Base-by-base conservation (phyloP, 2,888 invertebrate species). In the Gandaritis pyraliata region DNA sequence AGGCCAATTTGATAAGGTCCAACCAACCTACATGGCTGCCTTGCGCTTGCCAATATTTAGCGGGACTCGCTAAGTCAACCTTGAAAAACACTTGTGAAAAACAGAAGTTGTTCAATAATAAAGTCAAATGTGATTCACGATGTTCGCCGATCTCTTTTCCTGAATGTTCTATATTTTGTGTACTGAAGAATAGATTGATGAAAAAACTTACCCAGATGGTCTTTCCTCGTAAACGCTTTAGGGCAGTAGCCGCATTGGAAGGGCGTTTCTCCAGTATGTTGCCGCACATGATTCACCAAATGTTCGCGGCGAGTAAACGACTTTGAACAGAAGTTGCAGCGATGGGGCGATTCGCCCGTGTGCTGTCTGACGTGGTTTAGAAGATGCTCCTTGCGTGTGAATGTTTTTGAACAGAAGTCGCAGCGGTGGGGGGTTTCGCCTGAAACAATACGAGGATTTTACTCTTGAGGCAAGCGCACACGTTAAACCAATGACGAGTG, bases 291-390 rank as follows among this genome's bases (percentile, higher is more conserved):
- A 87, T 97, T 97, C 74, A 96, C 95, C 76, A 97, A 94, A 85
- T 97, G 97, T 84, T 97, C 97, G 82, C 96, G 95, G 71, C 97
- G 94, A 64, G 97, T 97, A 92, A 97, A 97, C 66, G 96, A 96
- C 90, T 97, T 97, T 74, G 96, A 95, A 88, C 97, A 97, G 92
- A 95, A 97, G 86, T 95, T 95, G 89, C 97, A 97, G 73, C 96
- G 94, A 87, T 96, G 96, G 64, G 96, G 96, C 62, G 96, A 96
- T 90, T 97, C 96, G 75, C 94, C 96, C 77, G 95, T 96, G 85
- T 96, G 96, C 78, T 95, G 95, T 13, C 96, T 93, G 55, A 96
- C 96, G 85, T 96, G 96, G 82, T 96, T 96, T 74, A 96, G 81
- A 54, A 96, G 88, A 82, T 96, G 96, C 83, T 96, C 96, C 81